Evolutionary conservation across 2,113 vertebrate genomes (phyloP).

Genomic region (Malurus alboscapulatus): DNA sequence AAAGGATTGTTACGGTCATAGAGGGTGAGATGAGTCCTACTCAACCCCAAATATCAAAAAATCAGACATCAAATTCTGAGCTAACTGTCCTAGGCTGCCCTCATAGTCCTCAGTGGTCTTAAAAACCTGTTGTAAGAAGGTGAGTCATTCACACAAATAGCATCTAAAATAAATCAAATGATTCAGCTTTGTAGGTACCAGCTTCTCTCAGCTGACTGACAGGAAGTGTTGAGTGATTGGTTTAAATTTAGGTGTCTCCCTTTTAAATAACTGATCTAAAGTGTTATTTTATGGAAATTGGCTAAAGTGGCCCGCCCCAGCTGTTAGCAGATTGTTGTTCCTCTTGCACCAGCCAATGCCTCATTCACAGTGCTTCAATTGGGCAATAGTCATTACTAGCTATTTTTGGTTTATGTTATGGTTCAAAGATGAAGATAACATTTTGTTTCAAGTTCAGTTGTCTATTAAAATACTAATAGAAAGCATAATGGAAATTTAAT

Average conservation of each 20-base stretch:
- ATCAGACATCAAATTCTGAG: background rate
- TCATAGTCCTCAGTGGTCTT: background rate
- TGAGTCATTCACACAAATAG: background rate
- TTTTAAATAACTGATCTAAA: background rate
- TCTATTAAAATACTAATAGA: background rate
- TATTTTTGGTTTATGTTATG: background rate
- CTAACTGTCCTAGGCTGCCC: background rate
- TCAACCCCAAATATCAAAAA: background rate
- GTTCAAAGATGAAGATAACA: background rate
- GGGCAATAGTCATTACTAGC: background rate
- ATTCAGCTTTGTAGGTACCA: background rate
- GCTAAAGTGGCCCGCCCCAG: background rate
- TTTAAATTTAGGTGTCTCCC: background rate
- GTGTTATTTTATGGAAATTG: background rate
- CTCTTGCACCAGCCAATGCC: background rate
- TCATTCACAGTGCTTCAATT: background rate
- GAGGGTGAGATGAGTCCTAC: background rate
- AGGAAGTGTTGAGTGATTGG: background rate
- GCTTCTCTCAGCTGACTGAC: background rate
- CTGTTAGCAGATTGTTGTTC: background rate
- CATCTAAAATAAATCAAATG: conserved; percentile 4
- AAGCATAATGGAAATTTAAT: background rate
- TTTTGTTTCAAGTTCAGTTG: background rate
- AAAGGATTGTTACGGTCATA: background rate
- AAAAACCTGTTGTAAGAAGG: background rate